phyloP scores from a whole-genome alignment of 2,797 vertebrate genomes.

The Acomys russatus region DNA sequence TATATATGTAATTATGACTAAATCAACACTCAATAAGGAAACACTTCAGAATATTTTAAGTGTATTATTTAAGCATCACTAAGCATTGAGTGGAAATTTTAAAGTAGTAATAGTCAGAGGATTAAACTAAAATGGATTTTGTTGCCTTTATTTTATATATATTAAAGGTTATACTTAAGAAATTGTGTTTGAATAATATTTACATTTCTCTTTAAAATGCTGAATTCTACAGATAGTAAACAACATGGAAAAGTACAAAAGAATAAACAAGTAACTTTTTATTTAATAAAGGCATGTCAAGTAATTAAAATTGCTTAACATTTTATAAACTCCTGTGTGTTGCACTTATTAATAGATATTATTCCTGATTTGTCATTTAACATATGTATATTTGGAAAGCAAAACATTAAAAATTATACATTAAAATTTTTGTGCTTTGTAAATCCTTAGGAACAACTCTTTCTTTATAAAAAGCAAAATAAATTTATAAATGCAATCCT shows the following conservation, averaged over 20 bases:
- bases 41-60: background rate
- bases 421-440: background rate
- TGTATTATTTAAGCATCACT: conserved; percentile 16
- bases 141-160: background rate
- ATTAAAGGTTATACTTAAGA: background rate
- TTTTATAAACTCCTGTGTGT: background rate
- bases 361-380: background rate
- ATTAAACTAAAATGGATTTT: conserved; percentile 43
- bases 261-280: background rate
- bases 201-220: background rate
- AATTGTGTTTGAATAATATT: conserved; percentile 25
- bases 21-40: conserved; percentile 18
- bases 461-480: background rate
- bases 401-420: background rate
- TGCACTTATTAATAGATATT: background rate
- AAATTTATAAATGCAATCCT: background rate
- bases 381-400: background rate
- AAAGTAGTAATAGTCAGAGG: background rate
- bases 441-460: background rate
- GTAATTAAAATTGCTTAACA: conserved; percentile 8
- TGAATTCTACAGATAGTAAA: background rate
- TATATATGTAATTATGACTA: conserved; percentile 21
- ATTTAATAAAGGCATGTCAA: background rate
- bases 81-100: background rate
- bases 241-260: background rate